phyloP scores from a whole-genome alignment of 2,113 vertebrate genomes.

The Lophius piscatorius region DNA sequence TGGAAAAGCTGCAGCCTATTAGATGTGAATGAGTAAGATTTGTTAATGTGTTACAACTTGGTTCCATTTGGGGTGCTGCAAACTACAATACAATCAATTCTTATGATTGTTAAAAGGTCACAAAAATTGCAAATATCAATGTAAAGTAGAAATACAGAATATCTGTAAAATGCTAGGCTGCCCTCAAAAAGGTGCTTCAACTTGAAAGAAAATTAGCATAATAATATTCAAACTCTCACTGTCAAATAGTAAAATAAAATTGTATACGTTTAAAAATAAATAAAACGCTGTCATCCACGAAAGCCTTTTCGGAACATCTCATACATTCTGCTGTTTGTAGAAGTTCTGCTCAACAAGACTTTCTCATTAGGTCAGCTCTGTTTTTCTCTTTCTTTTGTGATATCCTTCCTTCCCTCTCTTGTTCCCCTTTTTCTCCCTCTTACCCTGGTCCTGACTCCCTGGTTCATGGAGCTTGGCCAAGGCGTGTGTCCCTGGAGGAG shows the following conservation, averaged over 20 bases:
- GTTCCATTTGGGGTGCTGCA: not conserved
- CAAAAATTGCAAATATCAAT: not conserved
- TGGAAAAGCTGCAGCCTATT: slow-evolving; percentile 1
- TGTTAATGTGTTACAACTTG: too few species aligned
- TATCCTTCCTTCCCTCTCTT: slow-evolving; percentile 62
- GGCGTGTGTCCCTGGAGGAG: slow-evolving; percentile 78
- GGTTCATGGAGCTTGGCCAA: slow-evolving; percentile 81
- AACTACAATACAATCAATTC: too few species aligned
- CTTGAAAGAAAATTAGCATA: too few species aligned
- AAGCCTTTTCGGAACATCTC: slow-evolving; percentile 34
- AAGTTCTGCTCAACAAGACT: slow-evolving; percentile 55
- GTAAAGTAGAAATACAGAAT: not conserved
- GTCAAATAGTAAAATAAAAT: slow-evolving; percentile 31
- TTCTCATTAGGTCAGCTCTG: slow-evolving; percentile 50
- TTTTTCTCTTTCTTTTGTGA: slow-evolving; percentile 66
- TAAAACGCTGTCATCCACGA: not conserved
- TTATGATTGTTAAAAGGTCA: not conserved
- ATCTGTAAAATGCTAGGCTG: not conserved
- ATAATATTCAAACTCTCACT: not conserved
- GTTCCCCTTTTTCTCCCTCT: slow-evolving; percentile 70
- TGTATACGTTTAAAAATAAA: slow-evolving; percentile 27
- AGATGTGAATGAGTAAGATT: not conserved
- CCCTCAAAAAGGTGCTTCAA: too few species aligned
- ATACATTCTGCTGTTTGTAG: slow-evolving; percentile 35
- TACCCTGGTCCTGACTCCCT: slow-evolving; percentile 80